Evolutionary conservation across 2,797 vertebrate genomes (phyloP).

Genomic region (Gambusia yucatana): DNA sequence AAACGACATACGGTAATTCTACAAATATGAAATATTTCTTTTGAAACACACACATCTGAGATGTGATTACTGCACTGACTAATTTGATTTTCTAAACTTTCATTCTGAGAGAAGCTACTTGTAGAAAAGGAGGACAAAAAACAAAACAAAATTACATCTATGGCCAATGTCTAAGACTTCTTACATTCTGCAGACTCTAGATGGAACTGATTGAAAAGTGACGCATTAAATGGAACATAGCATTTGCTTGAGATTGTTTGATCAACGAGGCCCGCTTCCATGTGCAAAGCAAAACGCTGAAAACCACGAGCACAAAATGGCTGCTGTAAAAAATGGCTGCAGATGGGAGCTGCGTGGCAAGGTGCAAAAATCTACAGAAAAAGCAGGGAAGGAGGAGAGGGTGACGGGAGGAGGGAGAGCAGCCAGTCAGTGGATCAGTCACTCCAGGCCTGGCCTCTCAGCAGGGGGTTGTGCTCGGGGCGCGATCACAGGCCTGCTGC

Average conservation of each 20-base stretch:
- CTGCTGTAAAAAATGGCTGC: constrained; percentile 66
- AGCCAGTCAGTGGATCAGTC: constrained; percentile 79
- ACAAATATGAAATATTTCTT: neutral
- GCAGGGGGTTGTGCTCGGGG: constrained; percentile 85
- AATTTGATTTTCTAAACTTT: neutral
- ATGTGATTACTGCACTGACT: neutral
- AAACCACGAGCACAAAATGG: constrained; percentile 69
- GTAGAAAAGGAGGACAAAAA: neutral
- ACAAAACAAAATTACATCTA: neutral
- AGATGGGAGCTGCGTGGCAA: constrained; percentile 61
- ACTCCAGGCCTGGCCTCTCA: constrained; percentile 87
- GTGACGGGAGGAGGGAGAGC: constrained; percentile 59
- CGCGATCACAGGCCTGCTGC: constrained; percentile 88
- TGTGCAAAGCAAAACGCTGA: neutral
- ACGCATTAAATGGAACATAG: neutral
- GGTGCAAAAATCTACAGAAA: constrained; percentile 59
- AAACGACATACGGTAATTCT: neutral
- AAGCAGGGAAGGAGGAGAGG: constrained; percentile 51
- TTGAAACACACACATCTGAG: neutral
- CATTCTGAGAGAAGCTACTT: neutral
- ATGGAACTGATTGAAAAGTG: neutral
- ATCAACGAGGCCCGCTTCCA: neutral
- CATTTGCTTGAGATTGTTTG: neutral
- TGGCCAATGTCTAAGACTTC: neutral
- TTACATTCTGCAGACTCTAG: neutral